Evolutionary conservation across 2,797 vertebrate genomes (phyloP).

Genomic region (Hafferia zeledoni): DNA sequence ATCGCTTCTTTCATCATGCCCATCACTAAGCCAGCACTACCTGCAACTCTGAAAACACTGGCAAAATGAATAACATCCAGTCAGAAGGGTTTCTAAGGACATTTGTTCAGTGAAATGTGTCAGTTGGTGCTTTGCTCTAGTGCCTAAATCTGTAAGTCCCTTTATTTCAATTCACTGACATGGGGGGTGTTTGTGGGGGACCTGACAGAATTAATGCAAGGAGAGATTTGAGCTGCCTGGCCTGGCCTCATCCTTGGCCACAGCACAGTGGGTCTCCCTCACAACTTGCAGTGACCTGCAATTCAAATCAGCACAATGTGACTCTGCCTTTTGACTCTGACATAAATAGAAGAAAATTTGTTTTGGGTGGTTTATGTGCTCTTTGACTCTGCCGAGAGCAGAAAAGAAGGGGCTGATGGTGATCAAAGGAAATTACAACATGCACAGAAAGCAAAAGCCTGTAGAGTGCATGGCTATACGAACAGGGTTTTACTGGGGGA

Average conservation of each 20-base stretch:
- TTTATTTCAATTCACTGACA: accelerated
- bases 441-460: background rate
- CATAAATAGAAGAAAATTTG: background rate
- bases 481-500: background rate
- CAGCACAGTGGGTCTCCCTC: background rate
- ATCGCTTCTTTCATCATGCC: background rate
- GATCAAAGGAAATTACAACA: background rate
- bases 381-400: background rate
- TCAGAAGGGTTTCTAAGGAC: background rate
- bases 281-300: background rate
- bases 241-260: background rate
- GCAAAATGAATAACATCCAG: background rate
- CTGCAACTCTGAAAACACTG: background rate
- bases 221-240: background rate
- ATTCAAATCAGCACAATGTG: background rate
- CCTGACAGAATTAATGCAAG: background rate
- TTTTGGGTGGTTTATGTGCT: background rate
- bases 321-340: background rate
- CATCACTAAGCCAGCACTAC: background rate
- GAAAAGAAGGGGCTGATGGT: background rate
- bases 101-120: background rate
- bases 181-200: background rate
- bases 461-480: background rate
- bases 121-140: background rate
- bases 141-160: background rate